Conservation (phyloP, 2,888 invertebrate genomes). For the Drosophila helvetica region DNA sequence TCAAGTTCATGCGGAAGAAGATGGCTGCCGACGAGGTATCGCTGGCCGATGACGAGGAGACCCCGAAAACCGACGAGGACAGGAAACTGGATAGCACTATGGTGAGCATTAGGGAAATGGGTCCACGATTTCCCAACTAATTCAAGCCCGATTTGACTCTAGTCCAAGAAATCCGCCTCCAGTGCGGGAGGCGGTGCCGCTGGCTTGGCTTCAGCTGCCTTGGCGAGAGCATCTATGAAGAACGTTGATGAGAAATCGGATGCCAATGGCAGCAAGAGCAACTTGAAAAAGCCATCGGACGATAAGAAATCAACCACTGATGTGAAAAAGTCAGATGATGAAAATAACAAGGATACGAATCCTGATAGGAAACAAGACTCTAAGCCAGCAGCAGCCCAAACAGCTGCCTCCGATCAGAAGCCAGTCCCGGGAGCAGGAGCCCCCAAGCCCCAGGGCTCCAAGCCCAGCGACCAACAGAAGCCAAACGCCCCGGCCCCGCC, state of each 20-base stretch:
- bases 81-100: constrained; percentile 52
- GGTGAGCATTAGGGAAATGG: constrained; percentile 27
- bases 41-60: constrained; percentile 48
- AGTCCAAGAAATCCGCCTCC: constrained; percentile 51
- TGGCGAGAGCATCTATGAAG: constrained; percentile 58
- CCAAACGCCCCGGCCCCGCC: constrained; percentile 76
- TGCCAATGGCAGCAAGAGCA: constrained; percentile 10
- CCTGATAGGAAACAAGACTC: constrained; percentile 24
- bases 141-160: not conserved
- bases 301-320: constrained; percentile 44
- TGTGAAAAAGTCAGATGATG: constrained; percentile 45
- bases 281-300: constrained; percentile 8
- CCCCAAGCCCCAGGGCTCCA: constrained; percentile 48
- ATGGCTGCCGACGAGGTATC: constrained; percentile 85
- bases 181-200: constrained; percentile 22
- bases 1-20: constrained; percentile 93
- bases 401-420: constrained; percentile 58
- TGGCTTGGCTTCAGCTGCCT: constrained; percentile 55
- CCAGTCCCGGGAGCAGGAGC: constrained; percentile 39
- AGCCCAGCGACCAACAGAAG: constrained; percentile 60
- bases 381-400: constrained; percentile 22
- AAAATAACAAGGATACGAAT: constrained; percentile 48
- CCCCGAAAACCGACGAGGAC: constrained; percentile 35
- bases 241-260: constrained; percentile 57
- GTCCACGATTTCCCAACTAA: fast-evolving